Conservation (phyloP, 2,888 invertebrate genomes). For the Gortyna flavago region DNA sequence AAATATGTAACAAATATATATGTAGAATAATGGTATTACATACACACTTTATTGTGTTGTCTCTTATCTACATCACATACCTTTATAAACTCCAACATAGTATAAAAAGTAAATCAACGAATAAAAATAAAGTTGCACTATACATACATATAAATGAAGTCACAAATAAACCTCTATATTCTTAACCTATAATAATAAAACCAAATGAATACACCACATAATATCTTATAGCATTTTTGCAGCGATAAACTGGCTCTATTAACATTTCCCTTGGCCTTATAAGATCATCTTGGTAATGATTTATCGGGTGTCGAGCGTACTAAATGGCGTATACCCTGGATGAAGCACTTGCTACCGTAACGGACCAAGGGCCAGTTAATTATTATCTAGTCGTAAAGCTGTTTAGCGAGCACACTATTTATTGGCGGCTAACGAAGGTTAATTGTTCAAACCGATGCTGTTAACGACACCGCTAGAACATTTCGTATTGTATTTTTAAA, state of each 20-base stretch:
- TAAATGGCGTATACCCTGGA: constrained; percentile 70
- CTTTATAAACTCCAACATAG: background rate
- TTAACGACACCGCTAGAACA: constrained; percentile 69
- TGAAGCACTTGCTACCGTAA: constrained; percentile 80
- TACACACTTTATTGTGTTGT: background rate
- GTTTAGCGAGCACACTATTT: constrained; percentile 82
- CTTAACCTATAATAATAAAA: constrained; percentile 22
- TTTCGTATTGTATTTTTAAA: constrained; percentile 64
- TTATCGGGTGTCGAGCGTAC: constrained; percentile 73
- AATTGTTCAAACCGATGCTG: constrained; percentile 77
- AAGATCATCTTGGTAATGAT: constrained; percentile 69
- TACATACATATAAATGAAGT: background rate
- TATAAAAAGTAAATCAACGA: background rate
- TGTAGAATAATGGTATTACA: background rate
- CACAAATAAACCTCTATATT: constrained; percentile 8
- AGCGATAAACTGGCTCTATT: constrained; percentile 56
- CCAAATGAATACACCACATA: constrained; percentile 12
- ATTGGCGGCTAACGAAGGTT: constrained; percentile 84
- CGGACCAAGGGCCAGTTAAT: constrained; percentile 79
- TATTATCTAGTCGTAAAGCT: constrained; percentile 82
- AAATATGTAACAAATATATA: background rate
- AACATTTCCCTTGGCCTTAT: constrained; percentile 57
- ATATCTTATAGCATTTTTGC: constrained; percentile 44
- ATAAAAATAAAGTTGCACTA: background rate
- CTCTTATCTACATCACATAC: background rate